Evolutionary conservation across 2,113 vertebrate species (phyloP), one percentile per base, ranked within the genome.

Genomic region (Dendropsophus ebraccatus): DNA sequence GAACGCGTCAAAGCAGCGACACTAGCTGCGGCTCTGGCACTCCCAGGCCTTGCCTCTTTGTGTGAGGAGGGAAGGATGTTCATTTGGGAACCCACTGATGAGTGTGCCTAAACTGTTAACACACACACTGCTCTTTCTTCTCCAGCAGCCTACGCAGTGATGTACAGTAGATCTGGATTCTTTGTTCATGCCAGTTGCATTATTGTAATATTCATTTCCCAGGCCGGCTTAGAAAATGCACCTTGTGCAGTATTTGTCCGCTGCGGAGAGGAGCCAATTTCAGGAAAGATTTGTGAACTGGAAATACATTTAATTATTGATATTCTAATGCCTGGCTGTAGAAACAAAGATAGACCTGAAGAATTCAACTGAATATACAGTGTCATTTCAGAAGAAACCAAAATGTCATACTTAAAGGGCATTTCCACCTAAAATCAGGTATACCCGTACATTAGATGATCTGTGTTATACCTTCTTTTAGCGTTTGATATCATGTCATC

Each of bases 1-100:
- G 84, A 81, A 86, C 84, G 35, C 84, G 62, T 86, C 75, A 86
- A 80, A 80, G 62, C 65, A 25, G 49, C 56, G 84, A 86, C 76
- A 80, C 80, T 69, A 37, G 45, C 75, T 37, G 62, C 47, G 76
- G 84, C 76, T 86, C 84, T 77, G 70, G 62, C 28, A 25, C 60
- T 67, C 23, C 5, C 62, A 32, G 75, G 13, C 75, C 84, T 49
- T 80, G 77, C 77, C 77, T 81, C 35, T 86, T 73, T 81, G 49
- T 86, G 19, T 17, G 30, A 41, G 75, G 77, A 62, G 54, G 21
- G 49, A 35, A 14, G 50, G 13, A 25, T 58, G 75, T 80, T 21
- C 67, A 23, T 35, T 70, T 69, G 58, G 47, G 30, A 56, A 70
- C n/a, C 77, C 54, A 25, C 16, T 35, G 77, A 56, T 60, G 35